Base-by-base conservation (phyloP, 1,140 invertebrate genomes). In the Orchestia grillus region DNA sequence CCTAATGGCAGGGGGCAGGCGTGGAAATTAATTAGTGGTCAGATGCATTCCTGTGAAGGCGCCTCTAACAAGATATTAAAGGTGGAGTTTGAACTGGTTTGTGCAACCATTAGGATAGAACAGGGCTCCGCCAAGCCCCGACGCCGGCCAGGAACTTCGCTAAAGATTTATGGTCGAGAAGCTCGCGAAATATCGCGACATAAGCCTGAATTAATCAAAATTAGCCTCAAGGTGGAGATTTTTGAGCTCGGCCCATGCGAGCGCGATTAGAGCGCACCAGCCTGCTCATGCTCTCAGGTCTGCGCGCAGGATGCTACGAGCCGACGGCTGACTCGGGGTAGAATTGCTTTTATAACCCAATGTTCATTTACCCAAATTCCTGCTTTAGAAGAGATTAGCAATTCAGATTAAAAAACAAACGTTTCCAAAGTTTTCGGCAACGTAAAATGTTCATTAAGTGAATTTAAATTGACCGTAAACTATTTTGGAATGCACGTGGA, bases 41-140 rank as follows among this genome's bases (percentile, higher is more conserved):
- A 94, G 8, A 94, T 94, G 92, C 92, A 94, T 94, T 94, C 92
- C 43, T 94, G 92, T 94, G 40, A 94, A 94, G 44, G 43, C 92
- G 6, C 44, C 92, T 94, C 8, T 94, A 94, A 45, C 40, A n/a
- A 44, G 36, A n/a, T 11, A 45, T 94, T 47, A 94, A 94, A 94
- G 92, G 92, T 94, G 92, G 44, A 94, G 92, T 94, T 94, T 94
- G 92, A 94, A 94, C 92, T 94, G 92, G 92, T 94, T 94, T 94
- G 92, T 47, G 44, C 92, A n/a, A n/a, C 44, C 88, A 90, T 90
- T 90, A 90, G 88, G 0, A 90, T 28, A 41, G 44, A 1, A n/a
- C 3, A 44, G 19, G 36, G 92, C 11, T 19, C 41, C 43, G 40
- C 40, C 8, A n/a, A 11, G 44, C 44, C 44, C 43, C 44, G 36